Evolutionary conservation across 2,113 vertebrate species (phyloP), one percentile per base, ranked within the genome.

Genomic region (Phodopus roborovskii): DNA sequence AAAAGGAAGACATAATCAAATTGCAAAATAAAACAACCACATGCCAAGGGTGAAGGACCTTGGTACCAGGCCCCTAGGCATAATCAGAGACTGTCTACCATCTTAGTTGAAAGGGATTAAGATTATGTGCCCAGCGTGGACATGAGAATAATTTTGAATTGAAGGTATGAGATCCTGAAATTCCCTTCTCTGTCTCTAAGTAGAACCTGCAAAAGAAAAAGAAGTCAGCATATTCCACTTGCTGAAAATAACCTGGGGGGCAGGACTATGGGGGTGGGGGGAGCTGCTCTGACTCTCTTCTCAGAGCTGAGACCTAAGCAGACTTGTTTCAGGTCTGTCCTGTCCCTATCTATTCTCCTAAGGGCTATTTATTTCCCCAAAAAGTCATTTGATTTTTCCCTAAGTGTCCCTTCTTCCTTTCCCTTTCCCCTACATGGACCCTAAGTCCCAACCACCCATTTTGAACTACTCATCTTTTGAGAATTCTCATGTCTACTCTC

Each of bases 101-200:
- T 70, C 24, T 33, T 75, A 73, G 64, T 68, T 73, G 81, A 50
- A 81, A 53, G 79, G 28, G 33, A 42, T 19, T 6, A 50, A 45
- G 13, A 50, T 22, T 77, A 42, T 93, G 36, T 28, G 13, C 50
- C 50, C 53, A 71, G 36, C 79, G 62, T 64, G 10, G 22, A 12
- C 42, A 73, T 56, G 74, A n/a, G 30, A 83, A 83, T 83, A 33
- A 71, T 90, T 86, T 85, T 50, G 48, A 92, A 39, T 30, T 73
- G 26, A 73, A 82, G 12, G 36, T 2, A 58, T 50, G 42, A 78
- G 62, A 78, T 89, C 26, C 70, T 45, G 74, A 89, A 58, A 77
- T 88, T 7, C 8, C 8, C 10, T 75, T 88, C 73, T 64, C 7
- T 83, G n/a, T 70, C 39, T 53, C 30, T 79, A 45, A 90, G 22